phyloP scores from a whole-genome alignment of 2,113 vertebrate species.

The Takifugu bimaculatus region DNA sequence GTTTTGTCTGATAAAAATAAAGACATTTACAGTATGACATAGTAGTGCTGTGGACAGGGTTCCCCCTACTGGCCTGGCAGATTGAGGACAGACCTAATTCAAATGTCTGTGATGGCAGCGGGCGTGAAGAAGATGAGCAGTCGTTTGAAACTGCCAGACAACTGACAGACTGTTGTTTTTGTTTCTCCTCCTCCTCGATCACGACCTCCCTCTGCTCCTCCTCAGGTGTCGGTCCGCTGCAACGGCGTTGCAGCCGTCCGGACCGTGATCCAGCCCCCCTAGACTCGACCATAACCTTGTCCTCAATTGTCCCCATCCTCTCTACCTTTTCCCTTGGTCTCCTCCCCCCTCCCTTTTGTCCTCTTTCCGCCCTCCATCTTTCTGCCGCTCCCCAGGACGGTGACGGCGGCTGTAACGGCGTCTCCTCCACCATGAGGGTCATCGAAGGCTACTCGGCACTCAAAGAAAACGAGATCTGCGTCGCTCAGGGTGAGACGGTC shows the following conservation, averaged over 20 bases:
- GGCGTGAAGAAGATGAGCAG: no score
- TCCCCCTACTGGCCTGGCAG: no score
- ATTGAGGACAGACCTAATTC: no score
- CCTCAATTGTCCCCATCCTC: constrained; percentile 24
- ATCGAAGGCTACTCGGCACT: constrained; percentile 95
- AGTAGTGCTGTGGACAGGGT: no score
- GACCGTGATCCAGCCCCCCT: constrained; percentile 22
- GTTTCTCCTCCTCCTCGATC: constrained; percentile 13
- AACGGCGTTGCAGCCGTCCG: constrained; percentile 12
- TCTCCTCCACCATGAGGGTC: constrained; percentile 87
- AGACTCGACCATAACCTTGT: constrained; percentile 32
- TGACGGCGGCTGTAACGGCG: constrained; percentile 83
- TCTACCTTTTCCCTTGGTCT: neutral
- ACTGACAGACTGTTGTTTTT: neutral
- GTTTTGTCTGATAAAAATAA: no score
- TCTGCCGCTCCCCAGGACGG: constrained; percentile 62
- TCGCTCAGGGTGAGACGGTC: constrained; percentile 91
- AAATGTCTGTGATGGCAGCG: no score
- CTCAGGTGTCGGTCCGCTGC: constrained; percentile 11
- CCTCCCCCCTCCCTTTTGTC: neutral
- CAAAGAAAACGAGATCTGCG: constrained; percentile 96
- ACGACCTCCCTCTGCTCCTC: constrained; percentile 20
- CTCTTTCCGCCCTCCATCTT: neutral
- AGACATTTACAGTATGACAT: no score
- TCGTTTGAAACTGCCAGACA: no score